Evolutionary conservation across 2,888 invertebrate species (phyloP), one percentile per base, ranked within the genome.

Genomic region (Sipunculus nudus): DNA sequence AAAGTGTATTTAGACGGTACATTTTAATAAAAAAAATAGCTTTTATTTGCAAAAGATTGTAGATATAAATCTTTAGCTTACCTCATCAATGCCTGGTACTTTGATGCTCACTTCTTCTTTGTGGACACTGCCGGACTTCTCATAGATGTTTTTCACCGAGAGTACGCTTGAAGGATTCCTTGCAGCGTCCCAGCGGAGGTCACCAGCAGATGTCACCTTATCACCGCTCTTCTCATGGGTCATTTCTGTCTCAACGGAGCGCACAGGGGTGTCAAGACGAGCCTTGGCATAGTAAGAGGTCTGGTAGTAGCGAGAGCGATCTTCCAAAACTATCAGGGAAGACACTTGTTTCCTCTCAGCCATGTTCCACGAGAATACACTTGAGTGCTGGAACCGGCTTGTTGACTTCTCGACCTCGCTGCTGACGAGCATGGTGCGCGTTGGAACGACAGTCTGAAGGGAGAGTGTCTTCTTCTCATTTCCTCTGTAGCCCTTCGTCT

Each of bases 101-200:
- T 31, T 10, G 32, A 53, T 28, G 43, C 19, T 28, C 4, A 53
- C 43, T 21, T 41, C 21, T 28, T 53, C 25, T 25, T 16, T 41
- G 53, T 53, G 43, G 21, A 26, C 25, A 45, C 25, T 31, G 41
- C 21, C 32, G 28, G 21, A 23, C 43, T 53, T 26, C 43, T 53
- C 43, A n/a, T 43, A 53, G 21, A 10, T 41, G 53, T 53, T 53
- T 13, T 40, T 49, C 4, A 41, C 39, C n/a, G 38, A 23, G 26
- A 57, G 25, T 31, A 31, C 21, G 8, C 40, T 53, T 50, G 38
- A 45, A 13, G 19, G 8, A 28, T 50, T 52, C 8, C 52, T 41
- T 5, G 52, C 46, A 8, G 58, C 50, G 25, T 58, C 58, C 58
- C 58, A 58, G 25, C 26, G n/a, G 43, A 50, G 21, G 35, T 16